Conservation (phyloP, 1,140 invertebrate species). For the Ectropis grisescens region DNA sequence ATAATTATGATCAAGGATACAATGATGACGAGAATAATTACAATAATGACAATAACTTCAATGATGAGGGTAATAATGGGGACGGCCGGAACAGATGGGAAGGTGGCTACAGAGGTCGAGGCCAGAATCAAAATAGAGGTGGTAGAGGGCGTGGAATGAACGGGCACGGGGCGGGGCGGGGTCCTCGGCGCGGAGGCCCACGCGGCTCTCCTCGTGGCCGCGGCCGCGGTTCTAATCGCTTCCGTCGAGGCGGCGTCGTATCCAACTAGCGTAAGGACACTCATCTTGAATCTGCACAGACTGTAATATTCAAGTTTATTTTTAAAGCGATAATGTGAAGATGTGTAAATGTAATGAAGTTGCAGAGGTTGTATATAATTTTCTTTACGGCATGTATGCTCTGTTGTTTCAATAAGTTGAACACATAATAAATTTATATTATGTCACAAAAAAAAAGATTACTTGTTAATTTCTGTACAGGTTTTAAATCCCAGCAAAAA, state of each 20-base stretch:
- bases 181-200: slow-evolving; percentile 26
- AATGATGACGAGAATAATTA: slow-evolving; percentile 38
- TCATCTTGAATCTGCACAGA: slow-evolving; percentile 24
- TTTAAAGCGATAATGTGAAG: slow-evolving; percentile 42
- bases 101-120: slow-evolving; percentile 36
- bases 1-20: slow-evolving; percentile 47
- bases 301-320: slow-evolving; percentile 27
- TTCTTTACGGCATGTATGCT: slow-evolving; percentile 57
- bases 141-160: slow-evolving; percentile 40
- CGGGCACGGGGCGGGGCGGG: slow-evolving; percentile 30
- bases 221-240: slow-evolving; percentile 31
- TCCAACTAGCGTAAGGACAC: slow-evolving; percentile 29
- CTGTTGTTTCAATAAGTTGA: slow-evolving; percentile 42
- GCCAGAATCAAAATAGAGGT: slow-evolving; percentile 24
- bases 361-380: slow-evolving; percentile 56
- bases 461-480: slow-evolving; percentile 27
- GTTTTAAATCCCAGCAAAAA: slow-evolving; percentile 13
- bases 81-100: slow-evolving; percentile 46
- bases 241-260: slow-evolving; percentile 49
- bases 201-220: slow-evolving; percentile 36
- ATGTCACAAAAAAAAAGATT: slow-evolving; percentile 36
- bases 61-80: slow-evolving; percentile 38
- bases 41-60: slow-evolving; percentile 3
- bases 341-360: slow-evolving; percentile 24
- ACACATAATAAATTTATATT: slow-evolving; percentile 52